A percentile compares a stretch with the other conserved stretches of the same genome.
Conservation (phyloP, 92 coral and sea anemone species). For the Epizoanthus scotinus region DNA sequence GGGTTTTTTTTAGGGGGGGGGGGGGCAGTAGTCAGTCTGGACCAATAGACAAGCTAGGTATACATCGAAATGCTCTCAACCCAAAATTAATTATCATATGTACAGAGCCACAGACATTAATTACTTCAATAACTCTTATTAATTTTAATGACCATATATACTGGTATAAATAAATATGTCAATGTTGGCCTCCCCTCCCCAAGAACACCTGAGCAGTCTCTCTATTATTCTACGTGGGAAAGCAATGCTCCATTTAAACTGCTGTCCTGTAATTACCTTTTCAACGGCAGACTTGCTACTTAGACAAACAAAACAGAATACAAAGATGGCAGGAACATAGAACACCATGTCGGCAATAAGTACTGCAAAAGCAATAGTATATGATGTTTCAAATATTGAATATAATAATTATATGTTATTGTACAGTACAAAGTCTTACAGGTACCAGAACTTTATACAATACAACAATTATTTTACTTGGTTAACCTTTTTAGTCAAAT, state of each 20-base stretch:
- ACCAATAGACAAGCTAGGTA: too few relatives aligned
- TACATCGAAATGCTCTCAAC: background rate
- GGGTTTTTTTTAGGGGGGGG: too few relatives aligned
- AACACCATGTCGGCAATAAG: slow-evolving; percentile 79
- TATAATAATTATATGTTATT: background rate
- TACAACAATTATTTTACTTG: too few relatives aligned
- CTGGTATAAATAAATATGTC: too few relatives aligned
- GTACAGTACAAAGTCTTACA: too few relatives aligned
- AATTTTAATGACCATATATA: background rate
- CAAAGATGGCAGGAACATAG: slow-evolving; percentile 82
- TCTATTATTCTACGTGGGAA: too few relatives aligned
- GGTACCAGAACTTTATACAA: too few relatives aligned
- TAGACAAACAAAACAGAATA: slow-evolving; percentile 70
- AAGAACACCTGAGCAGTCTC: too few relatives aligned
- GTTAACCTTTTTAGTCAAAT: too few relatives aligned
- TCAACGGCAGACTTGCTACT: slow-evolving; percentile 54
- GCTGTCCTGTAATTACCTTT: slow-evolving; percentile 57
- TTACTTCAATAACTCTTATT: background rate
- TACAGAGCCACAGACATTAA: background rate
- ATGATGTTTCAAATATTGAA: background rate
- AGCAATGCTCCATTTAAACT: too few relatives aligned
- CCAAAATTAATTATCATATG: background rate
- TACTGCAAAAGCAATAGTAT: slow-evolving; percentile 52
- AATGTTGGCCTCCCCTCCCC: too few relatives aligned
- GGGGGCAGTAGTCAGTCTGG: too few relatives aligned